Evolutionary conservation across 2,797 vertebrate genomes (phyloP).

Genomic region (Taeniopygia guttata): DNA sequence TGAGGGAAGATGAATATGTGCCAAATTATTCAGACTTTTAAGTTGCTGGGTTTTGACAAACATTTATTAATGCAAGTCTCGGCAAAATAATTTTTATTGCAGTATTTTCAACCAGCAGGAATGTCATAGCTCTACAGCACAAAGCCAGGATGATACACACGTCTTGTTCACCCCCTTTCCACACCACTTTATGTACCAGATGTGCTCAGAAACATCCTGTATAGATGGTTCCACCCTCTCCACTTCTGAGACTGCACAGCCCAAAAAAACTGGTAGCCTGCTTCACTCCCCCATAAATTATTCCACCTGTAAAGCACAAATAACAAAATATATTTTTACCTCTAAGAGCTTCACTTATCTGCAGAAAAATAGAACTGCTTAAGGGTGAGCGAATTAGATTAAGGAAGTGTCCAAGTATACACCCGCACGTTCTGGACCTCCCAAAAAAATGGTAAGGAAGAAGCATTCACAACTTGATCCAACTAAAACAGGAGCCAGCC

Average conservation of each 20-base stretch:
- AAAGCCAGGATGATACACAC: not conserved
- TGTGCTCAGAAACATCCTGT: not conserved
- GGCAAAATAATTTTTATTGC: slow-evolving; percentile 11
- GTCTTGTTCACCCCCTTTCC: not conserved
- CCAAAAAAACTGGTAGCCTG: not conserved
- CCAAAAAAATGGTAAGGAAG: not conserved
- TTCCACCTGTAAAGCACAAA: slow-evolving; percentile 37
- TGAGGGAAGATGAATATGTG: not conserved
- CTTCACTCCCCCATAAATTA: not conserved
- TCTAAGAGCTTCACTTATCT: slow-evolving; percentile 44
- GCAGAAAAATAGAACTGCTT: slow-evolving; percentile 52
- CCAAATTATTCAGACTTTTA: slow-evolving; percentile 26
- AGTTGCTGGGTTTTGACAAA: slow-evolving; percentile 24
- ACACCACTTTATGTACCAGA: not conserved
- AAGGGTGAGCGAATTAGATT: not conserved
- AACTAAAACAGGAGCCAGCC: not conserved
- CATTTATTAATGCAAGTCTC: slow-evolving; percentile 43
- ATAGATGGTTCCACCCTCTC: not conserved
- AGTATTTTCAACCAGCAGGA: slow-evolving; percentile 31
- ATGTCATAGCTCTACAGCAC: slow-evolving; percentile 20
- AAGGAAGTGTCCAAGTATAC: not conserved
- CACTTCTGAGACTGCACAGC: not conserved
- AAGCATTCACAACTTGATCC: not conserved
- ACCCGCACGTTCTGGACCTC: not conserved
- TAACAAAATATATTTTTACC: slow-evolving; percentile 51